phyloP scores from a whole-genome alignment of 2,888 invertebrate genomes.

The Habroteleia sp. region DNA sequence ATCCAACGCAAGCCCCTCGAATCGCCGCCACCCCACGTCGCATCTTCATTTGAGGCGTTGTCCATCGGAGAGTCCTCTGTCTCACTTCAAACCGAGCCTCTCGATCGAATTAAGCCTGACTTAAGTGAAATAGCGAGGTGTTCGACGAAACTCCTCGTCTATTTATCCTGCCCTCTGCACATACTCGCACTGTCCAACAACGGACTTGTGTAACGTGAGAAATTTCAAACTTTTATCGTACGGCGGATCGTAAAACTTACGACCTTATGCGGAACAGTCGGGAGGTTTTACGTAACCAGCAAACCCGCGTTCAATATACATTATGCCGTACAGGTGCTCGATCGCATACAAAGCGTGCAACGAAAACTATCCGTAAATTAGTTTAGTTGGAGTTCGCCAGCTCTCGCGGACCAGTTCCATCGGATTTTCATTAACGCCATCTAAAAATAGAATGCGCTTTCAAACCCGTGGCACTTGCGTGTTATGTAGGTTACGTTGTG shows the following conservation, averaged over 20 bases:
- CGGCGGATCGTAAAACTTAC: constrained; percentile 74
- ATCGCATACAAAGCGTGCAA: constrained; percentile 33
- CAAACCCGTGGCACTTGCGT: no score
- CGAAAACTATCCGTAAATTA: constrained; percentile 48
- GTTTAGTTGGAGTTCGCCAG: constrained; percentile 28
- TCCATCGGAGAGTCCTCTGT: constrained; percentile 38
- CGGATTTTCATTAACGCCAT: constrained; percentile 33
- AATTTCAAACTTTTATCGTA: constrained; percentile 73
- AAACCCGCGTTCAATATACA: constrained; percentile 16
- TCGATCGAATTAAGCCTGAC: constrained; percentile 68
- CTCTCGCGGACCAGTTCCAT: constrained; percentile 15
- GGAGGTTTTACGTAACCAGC: constrained; percentile 43
- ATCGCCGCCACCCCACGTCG: constrained; percentile 17
- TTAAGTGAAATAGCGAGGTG: constrained; percentile 50
- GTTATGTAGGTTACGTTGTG: no score
- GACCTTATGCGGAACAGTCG: constrained; percentile 22
- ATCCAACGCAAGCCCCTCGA: constrained; percentile 15
- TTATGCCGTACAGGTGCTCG: constrained; percentile 27
- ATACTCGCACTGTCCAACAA: not conserved
- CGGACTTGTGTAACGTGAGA: constrained; percentile 68
- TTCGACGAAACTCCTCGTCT: not conserved
- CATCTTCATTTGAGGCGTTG: constrained; percentile 60
- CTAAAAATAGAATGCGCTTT: constrained; percentile 11
- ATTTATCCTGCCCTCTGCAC: not conserved
- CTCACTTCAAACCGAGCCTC: constrained; percentile 36